These are phyloP conservation scores for Pluvianellus socialis DNA, from an alignment of 2,113 vertebrate species.

Conservation along the genomic window DNA sequence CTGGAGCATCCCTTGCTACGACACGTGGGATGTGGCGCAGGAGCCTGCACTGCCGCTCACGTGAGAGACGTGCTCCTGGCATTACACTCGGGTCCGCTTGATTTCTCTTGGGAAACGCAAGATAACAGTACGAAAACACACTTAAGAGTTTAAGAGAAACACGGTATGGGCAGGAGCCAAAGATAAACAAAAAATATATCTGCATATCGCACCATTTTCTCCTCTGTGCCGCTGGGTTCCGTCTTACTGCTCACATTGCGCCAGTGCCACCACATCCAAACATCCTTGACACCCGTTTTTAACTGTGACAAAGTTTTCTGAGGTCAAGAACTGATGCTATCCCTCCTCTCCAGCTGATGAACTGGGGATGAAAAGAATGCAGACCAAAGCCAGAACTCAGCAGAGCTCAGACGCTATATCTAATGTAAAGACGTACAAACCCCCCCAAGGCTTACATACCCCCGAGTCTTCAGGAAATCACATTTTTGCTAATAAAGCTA, in stretches of 20 bases:
- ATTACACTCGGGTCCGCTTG: background rate
- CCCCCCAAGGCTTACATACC: background rate
- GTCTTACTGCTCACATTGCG: background rate
- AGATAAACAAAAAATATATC: background rate
- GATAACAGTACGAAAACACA: background rate
- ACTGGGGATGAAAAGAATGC: background rate
- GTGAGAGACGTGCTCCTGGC: rapidly evolving
- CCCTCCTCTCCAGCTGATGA: background rate
- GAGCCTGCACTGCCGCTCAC: background rate
- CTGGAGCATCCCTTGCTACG: background rate
- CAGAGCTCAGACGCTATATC: background rate
- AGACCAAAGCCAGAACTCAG: background rate
- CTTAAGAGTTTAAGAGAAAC: background rate
- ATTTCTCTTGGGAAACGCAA: background rate
- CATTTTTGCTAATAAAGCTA: background rate
- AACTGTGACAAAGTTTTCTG: background rate
- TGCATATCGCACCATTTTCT: background rate
- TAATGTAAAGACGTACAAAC: background rate
- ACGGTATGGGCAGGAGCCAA: background rate
- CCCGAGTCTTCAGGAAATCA: background rate
- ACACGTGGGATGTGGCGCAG: rapidly evolving
- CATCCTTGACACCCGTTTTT: background rate
- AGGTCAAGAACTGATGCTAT: background rate
- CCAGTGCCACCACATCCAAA: background rate
- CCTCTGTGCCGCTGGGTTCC: background rate